These are phyloP conservation scores for Argyrosomus regius DNA, from an alignment of 2,797 vertebrate genomes.

Conservation along the genomic window DNA sequence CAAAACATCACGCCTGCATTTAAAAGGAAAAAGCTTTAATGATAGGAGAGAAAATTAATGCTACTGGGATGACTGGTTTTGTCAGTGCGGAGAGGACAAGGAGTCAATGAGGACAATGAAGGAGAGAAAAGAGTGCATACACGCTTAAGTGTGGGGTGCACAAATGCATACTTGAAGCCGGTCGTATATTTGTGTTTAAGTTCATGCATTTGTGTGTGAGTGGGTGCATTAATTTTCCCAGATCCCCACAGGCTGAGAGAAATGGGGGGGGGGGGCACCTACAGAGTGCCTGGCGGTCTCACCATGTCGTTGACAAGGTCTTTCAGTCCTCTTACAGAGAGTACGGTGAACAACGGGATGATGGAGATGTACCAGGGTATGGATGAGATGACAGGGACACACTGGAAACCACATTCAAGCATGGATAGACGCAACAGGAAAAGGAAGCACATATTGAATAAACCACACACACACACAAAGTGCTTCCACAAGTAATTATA, in stretches of 20 bases:
- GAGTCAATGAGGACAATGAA: constrained; percentile 82
- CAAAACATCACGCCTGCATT: constrained; percentile 81
- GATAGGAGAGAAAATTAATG: constrained; percentile 81
- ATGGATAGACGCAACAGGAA: constrained; percentile 1
- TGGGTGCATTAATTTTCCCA: not conserved
- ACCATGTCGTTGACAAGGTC: constrained; percentile 92
- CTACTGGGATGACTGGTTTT: constrained; percentile 80
- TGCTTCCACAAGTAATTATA: not conserved
- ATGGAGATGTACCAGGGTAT: constrained; percentile 93
- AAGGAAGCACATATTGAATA: not conserved
- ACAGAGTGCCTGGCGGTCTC: constrained; percentile 65
- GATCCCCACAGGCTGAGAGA: not conserved
- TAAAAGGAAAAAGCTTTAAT: constrained; percentile 82
- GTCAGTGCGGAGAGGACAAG: constrained; percentile 82
- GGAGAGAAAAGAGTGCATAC: constrained; percentile 59
- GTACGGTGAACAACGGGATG: constrained; percentile 86
- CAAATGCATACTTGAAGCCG: constrained; percentile 36
- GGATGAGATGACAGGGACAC: constrained; percentile 89
- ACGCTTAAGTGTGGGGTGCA: constrained; percentile 52
- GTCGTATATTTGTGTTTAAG: constrained; percentile 56
- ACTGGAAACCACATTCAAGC: constrained; percentile 70
- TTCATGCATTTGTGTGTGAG: constrained; percentile 34
- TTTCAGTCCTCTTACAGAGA: constrained; percentile 87
- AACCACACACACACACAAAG: not conserved
- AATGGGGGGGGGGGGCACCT: not conserved